Base-by-base conservation (phyloP, 2,888 invertebrate species). In the Agrotis exclamationis region DNA sequence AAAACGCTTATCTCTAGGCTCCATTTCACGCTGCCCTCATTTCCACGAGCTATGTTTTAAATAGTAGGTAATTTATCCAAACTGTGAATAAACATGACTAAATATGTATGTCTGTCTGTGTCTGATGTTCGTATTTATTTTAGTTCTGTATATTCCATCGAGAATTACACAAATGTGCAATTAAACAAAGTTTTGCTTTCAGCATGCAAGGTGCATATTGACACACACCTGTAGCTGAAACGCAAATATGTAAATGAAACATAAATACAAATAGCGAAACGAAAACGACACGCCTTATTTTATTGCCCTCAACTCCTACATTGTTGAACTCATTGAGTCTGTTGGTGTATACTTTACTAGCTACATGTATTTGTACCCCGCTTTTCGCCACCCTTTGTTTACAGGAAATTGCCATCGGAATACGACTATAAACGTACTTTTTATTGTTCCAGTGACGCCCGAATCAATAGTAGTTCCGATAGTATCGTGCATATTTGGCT, bases 381-480 rank as follows among this genome's bases (percentile, higher is more conserved):
- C 50, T 54, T 53, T 44, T 18, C 63, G 3, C 63, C 54, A 47
- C 69, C 75, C 69, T 75, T 81, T 82, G 76, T 84, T 74, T 59
- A 44, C 18, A 24, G 14, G 57, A 71, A 72, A 73, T 70, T 51
- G 70, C 63, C 18, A 22, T 67, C 48, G 51, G 56, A 63, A 76
- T 69, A 60, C 59, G 63, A 69, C 66, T 79, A 65, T 65, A 72
- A 76, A 73, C 44, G 24, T 63, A 69, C 73, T 69, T 76, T 73
- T 70, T 73, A 71, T 93, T 93, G 91, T 95, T 94, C 39, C 97
- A 98, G 98, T 98, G 82, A 97, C 98, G 62, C 98, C 98, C 64
- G 98, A 98, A 94, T 98, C 98, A 67, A 98, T 98, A 84, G 98
- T 98, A 66, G 97, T 98, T 83, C 98, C 98, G 56, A 98, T 98